These are phyloP conservation scores for Clepsis dumicolana DNA, from an alignment of 2,888 invertebrate species.

Conservation along the genomic window DNA sequence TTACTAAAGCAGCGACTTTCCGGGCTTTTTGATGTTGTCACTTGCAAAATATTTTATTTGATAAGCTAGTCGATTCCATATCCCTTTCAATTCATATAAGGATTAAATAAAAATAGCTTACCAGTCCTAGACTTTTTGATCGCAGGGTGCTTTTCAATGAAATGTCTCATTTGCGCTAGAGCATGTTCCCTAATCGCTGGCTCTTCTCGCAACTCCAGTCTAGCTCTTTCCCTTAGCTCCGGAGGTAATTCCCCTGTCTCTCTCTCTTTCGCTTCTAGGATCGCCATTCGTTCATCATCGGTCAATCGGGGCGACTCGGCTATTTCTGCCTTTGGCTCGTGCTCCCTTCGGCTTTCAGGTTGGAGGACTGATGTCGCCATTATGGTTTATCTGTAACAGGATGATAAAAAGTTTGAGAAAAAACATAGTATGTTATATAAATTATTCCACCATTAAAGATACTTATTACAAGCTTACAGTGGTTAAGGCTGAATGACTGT, in stretches of 20 bases:
- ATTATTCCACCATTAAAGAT: too few species aligned
- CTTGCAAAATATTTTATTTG: neutral
- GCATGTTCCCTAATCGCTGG: constrained; percentile 91
- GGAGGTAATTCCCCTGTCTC: constrained; percentile 80
- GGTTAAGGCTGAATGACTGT: too few species aligned
- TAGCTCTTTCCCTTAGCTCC: constrained; percentile 88
- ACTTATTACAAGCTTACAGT: too few species aligned
- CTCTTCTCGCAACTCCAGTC: constrained; percentile 92
- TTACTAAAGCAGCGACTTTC: neutral
- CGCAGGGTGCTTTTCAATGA: constrained; percentile 93
- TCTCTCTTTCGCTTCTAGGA: constrained; percentile 72
- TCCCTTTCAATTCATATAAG: neutral
- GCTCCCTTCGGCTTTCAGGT: constrained; percentile 72
- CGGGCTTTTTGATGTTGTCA: neutral
- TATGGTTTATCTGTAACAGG: constrained; percentile 55
- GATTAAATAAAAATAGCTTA: constrained; percentile 56
- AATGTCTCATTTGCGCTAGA: constrained; percentile 92
- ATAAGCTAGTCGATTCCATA: too few species aligned
- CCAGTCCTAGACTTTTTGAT: constrained; percentile 93
- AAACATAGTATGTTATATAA: too few species aligned
- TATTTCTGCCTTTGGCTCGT: constrained; percentile 67
- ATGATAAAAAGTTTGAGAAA: neutral
- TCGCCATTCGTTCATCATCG: constrained; percentile 72
- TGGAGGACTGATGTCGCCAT: constrained; percentile 83
- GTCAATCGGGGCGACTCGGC: constrained; percentile 64